A percentile compares a stretch with the other conserved stretches of the same genome.
Conservation (phyloP, 2,888 invertebrate species). For the Cephus nigrinus region DNA sequence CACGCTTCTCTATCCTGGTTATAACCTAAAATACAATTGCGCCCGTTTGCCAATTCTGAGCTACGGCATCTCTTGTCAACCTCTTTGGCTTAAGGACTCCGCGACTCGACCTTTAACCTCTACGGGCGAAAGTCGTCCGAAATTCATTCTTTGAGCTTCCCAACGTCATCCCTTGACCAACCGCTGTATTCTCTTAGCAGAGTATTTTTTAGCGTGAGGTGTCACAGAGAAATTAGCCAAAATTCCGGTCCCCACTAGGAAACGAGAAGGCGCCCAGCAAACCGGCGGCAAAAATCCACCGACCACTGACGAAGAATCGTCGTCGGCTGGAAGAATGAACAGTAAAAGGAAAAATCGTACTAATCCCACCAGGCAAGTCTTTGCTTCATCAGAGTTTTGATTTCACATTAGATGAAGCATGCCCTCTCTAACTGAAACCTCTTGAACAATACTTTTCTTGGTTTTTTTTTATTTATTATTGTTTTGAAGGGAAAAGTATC, state of each 20-base stretch:
- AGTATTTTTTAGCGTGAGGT: conserved; percentile 23
- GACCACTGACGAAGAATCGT: conserved; percentile 54
- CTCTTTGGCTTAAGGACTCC: conserved; percentile 14
- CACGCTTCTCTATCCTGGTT: background rate
- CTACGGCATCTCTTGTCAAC: conserved; percentile 15
- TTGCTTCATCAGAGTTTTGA: background rate
- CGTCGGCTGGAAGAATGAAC: conserved; percentile 72
- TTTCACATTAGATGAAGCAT: background rate
- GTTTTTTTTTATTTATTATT: background rate
- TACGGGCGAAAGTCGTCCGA: background rate
- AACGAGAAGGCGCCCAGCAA: conserved; percentile 82
- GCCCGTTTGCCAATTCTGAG: background rate
- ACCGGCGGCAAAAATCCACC: conserved; percentile 70
- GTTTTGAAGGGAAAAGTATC: background rate
- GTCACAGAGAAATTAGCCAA: conserved; percentile 69
- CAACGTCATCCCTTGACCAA: background rate
- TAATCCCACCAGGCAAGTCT: conserved; percentile 77
- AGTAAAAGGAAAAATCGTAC: conserved; percentile 88
- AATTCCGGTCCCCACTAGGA: conserved; percentile 89
- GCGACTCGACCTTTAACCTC: conserved; percentile 15
- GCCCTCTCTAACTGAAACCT: background rate
- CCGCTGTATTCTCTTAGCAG: conserved; percentile 8
- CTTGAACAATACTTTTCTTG: background rate
- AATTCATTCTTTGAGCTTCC: background rate
- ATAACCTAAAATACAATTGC: conserved; percentile 6